phyloP scores from a whole-genome alignment of 2,888 invertebrate species.

The Drosophila borborema region DNA sequence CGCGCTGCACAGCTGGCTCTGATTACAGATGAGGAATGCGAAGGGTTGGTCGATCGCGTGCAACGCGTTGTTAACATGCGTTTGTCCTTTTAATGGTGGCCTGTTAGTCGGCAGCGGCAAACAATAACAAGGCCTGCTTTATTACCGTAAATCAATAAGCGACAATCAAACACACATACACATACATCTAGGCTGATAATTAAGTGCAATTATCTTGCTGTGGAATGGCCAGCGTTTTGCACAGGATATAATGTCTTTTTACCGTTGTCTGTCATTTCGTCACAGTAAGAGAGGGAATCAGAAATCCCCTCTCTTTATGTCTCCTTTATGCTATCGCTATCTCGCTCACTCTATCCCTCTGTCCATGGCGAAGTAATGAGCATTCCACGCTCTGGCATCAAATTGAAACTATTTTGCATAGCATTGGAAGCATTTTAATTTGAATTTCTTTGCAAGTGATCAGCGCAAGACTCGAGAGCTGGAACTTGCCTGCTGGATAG shows the following conservation, averaged over 20 bases:
- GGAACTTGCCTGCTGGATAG: slow-evolving; percentile 9
- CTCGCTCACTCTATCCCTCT: background rate
- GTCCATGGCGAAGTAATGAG: slow-evolving; percentile 66
- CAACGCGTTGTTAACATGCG: slow-evolving; percentile 65
- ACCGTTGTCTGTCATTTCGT: slow-evolving; percentile 44
- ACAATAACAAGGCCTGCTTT: slow-evolving; percentile 42
- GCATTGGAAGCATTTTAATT: slow-evolving; percentile 79
- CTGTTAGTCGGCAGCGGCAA: slow-evolving; percentile 41
- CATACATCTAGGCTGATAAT: slow-evolving; percentile 44
- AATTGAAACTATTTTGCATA: slow-evolving; percentile 82
- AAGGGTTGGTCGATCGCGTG: slow-evolving; percentile 70
- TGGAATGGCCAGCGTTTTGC: slow-evolving; percentile 35
- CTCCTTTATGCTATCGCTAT: background rate
- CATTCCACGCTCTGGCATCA: slow-evolving; percentile 73
- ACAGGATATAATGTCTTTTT: slow-evolving; percentile 50
- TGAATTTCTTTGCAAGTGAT: slow-evolving; percentile 80
- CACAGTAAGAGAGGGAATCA: background rate
- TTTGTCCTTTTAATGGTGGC: slow-evolving; percentile 68
- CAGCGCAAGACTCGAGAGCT: slow-evolving; percentile 41
- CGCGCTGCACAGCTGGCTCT: slow-evolving; percentile 51
- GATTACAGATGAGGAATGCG: slow-evolving; percentile 48
- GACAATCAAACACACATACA: slow-evolving; percentile 26
- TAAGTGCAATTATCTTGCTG: slow-evolving; percentile 72
- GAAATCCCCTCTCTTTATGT: background rate
- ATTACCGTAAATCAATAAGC: slow-evolving; percentile 74